These are phyloP conservation scores for Euura saliciscinereae DNA, from an alignment of 1,140 invertebrate species.

Conservation along the genomic window DNA sequence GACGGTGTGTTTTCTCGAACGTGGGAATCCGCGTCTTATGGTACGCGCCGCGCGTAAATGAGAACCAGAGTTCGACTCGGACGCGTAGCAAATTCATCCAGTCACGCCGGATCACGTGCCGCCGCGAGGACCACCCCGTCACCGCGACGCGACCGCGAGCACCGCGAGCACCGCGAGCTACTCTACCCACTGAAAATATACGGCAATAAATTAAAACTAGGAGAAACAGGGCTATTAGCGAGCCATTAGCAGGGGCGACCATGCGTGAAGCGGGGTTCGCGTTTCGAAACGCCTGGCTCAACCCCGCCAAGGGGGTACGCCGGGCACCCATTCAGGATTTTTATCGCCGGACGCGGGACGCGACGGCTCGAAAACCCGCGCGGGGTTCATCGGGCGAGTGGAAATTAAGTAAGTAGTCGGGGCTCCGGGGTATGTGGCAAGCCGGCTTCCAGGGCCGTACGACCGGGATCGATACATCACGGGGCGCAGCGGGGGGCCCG, in stretches of 20 bases:
- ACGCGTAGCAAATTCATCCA: slow-evolving; percentile 56
- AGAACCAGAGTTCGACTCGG: slow-evolving; percentile 31
- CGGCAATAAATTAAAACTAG: slow-evolving; percentile 54
- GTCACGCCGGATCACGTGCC: slow-evolving; percentile 51
- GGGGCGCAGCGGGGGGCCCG: slow-evolving; percentile 44
- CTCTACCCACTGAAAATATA: slow-evolving; percentile 28
- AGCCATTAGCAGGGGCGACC: slow-evolving; percentile 48
- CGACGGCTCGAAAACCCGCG: background rate
- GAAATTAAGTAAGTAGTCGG: slow-evolving; percentile 42
- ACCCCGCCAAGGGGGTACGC: slow-evolving; percentile 12
- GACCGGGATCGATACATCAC: slow-evolving; percentile 55
- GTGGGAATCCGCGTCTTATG: too few relatives aligned
- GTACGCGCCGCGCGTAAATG: background rate
- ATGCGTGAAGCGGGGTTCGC: slow-evolving; percentile 45
- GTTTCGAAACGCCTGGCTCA: slow-evolving; percentile 18
- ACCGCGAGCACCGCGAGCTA: background rate
- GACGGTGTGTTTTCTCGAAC: slow-evolving; percentile 44
- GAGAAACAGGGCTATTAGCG: slow-evolving; percentile 53
- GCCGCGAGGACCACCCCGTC: slow-evolving; percentile 35
- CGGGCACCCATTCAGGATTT: too few relatives aligned
- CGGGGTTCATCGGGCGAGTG: slow-evolving; percentile 18
- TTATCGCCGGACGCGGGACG: slow-evolving; percentile 1
- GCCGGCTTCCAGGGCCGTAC: slow-evolving; percentile 41
- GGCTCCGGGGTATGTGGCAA: slow-evolving; percentile 37
- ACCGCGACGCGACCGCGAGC: background rate